Evolutionary conservation across 2,113 vertebrate genomes (phyloP).

Genomic region (Crocuta crocuta): DNA sequence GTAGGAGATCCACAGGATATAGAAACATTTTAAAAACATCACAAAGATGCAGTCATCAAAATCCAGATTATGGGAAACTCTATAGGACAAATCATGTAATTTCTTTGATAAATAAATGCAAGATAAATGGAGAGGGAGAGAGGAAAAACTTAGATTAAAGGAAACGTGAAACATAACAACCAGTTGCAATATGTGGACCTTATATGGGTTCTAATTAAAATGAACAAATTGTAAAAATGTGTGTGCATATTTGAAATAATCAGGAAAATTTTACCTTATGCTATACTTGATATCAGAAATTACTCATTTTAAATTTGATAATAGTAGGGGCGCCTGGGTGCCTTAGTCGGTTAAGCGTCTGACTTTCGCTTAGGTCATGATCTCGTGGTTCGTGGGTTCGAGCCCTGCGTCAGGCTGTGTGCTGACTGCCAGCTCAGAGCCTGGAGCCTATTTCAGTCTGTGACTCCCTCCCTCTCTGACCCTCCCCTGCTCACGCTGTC

Average conservation of each 20-base stretch:
- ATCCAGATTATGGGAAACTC: neutral
- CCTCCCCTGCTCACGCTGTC: too few relatives aligned
- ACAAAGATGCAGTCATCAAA: neutral
- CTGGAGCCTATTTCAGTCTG: too few relatives aligned
- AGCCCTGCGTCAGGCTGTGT: too few relatives aligned
- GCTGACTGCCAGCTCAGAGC: too few relatives aligned
- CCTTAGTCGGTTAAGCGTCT: too few relatives aligned
- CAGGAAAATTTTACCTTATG: neutral
- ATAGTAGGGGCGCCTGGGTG: too few relatives aligned
- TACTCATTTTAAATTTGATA: neutral
- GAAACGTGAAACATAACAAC: neutral
- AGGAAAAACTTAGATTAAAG: neutral
- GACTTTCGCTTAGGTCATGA: too few relatives aligned
- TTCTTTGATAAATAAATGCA: neutral
- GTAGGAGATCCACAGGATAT: neutral
- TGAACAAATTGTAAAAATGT: neutral
- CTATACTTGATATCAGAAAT: neutral
- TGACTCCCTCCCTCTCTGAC: too few relatives aligned
- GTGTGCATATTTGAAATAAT: neutral
- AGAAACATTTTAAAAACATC: neutral
- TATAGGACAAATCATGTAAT: neutral
- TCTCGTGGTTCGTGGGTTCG: too few relatives aligned
- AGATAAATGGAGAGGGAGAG: neutral
- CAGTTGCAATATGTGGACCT: neutral
- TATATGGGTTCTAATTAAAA: neutral